Percentiles rank a stretch among this genome's conserved stretches.
Evolutionary conservation across 2,888 invertebrate genomes (phyloP).

Genomic region (Parthenolecanium corni): DNA sequence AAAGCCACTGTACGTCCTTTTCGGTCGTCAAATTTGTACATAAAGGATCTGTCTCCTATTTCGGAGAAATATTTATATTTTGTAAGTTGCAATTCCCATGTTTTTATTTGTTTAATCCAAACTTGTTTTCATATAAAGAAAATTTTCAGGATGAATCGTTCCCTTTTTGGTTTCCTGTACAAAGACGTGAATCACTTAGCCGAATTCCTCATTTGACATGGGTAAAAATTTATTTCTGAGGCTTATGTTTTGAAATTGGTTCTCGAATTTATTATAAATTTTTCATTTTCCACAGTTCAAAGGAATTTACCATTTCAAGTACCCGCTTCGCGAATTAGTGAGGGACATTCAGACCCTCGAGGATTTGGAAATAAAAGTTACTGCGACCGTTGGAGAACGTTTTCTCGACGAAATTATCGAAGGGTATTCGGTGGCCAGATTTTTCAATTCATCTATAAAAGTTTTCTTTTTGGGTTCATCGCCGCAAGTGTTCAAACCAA

Average conservation of each 20-base stretch:
- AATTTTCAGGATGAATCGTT: slow-evolving; percentile 54
- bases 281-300: slow-evolving; percentile 52
- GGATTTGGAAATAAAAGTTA: slow-evolving; percentile 69
- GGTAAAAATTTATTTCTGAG: slow-evolving; percentile 42
- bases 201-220: slow-evolving; percentile 57
- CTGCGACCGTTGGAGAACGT: slow-evolving; percentile 76
- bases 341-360: slow-evolving; percentile 54
- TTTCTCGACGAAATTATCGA: slow-evolving; percentile 74
- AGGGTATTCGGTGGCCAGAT: slow-evolving; percentile 74
- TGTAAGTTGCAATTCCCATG: slow-evolving; percentile 41
- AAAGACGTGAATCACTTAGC: slow-evolving; percentile 35
- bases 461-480: slow-evolving; percentile 77
- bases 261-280: slow-evolving; percentile 20
- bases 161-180: slow-evolving; percentile 66
- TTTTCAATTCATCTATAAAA: slow-evolving; percentile 75
- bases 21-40: slow-evolving; percentile 34
- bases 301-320: slow-evolving; percentile 76
- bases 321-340: slow-evolving; percentile 68
- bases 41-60: slow-evolving; percentile 40
- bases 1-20: slow-evolving; percentile 65
- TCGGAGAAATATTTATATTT: slow-evolving; percentile 65
- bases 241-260: slow-evolving; percentile 25
- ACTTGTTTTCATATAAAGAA: not conserved
- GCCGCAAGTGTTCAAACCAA: slow-evolving; percentile 89
- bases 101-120: slow-evolving; percentile 17